A percentile compares a stretch with the other conserved stretches of the same genome.
These are phyloP conservation scores for Anabas testudineus DNA, from an alignment of 2,797 vertebrate genomes.

Conservation along the genomic window DNA sequence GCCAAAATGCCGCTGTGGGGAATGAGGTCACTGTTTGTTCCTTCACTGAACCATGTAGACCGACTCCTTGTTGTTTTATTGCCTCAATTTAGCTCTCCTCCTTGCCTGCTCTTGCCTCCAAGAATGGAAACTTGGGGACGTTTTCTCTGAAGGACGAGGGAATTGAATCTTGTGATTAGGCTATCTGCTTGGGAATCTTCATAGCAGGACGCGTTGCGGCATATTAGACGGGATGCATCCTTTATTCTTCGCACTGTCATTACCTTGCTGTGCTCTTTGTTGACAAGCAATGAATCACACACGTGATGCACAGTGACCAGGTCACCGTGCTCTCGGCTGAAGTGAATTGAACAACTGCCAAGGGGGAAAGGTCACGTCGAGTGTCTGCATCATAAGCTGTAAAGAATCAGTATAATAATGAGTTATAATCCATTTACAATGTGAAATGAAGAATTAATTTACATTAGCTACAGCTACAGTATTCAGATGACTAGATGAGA, in stretches of 20 bases:
- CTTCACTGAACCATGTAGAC: slow-evolving; percentile 45
- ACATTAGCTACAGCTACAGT: not conserved
- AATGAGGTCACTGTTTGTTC: slow-evolving; percentile 64
- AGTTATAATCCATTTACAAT: not conserved
- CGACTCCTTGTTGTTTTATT: slow-evolving; percentile 39
- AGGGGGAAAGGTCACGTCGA: slow-evolving; percentile 14
- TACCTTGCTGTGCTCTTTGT: slow-evolving; percentile 22
- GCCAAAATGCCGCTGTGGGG: slow-evolving; percentile 55
- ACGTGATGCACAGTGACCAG: slow-evolving; percentile 35
- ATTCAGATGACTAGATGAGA: not conserved
- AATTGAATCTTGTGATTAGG: slow-evolving; percentile 49
- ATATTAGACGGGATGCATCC: slow-evolving; percentile 11
- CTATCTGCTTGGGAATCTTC: slow-evolving; percentile 20
- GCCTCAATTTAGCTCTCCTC: slow-evolving; percentile 35
- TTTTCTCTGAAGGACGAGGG: slow-evolving; percentile 40
- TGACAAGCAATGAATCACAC: slow-evolving; percentile 53
- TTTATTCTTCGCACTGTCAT: slow-evolving; percentile 27
- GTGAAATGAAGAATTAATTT: not conserved
- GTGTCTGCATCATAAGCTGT: slow-evolving; percentile 6
- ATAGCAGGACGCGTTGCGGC: not conserved
- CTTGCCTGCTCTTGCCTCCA: slow-evolving; percentile 18
- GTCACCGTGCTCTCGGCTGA: slow-evolving; percentile 32
- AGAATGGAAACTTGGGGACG: slow-evolving; percentile 19
- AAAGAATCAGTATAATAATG: slow-evolving; percentile 4
- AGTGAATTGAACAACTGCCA: slow-evolving; percentile 21